Base-by-base conservation (phyloP, 2,888 invertebrate genomes). In the Chloroclysta siterata region DNA sequence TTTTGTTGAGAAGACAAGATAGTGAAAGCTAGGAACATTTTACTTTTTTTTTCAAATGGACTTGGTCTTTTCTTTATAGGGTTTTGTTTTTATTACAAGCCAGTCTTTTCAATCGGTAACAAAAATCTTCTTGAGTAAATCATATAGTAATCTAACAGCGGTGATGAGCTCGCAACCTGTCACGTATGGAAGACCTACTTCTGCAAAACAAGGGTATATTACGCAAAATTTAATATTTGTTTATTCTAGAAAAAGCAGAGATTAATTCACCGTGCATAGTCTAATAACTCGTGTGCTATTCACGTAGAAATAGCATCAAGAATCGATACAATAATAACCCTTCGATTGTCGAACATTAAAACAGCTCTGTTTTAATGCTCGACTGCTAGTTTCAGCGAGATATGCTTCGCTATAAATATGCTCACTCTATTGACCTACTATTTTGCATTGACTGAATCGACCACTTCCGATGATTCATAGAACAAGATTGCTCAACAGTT, bases 391-490 rank as follows among this genome's bases (percentile, higher is more conserved):
- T 59, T 33, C 14, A 36, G 61, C 55, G 46, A n/a, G n/a, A 52
- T 56, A 47, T 15, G 29, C 41, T 52, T 17, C 10, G 52, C 47
- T 61, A 41, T 56, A 62, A 52, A 52, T 52, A 42, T 60, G 57
- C 50, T 48, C 57, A 60, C 55, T 59, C 51, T 48, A 53, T 28
- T 60, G 52, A 62, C 60, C 59, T 58, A 60, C 48, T 54, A 58
- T 39, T 53, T 63, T 54, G 51, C 65, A 68, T 63, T 46, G 53
- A 50, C 15, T 57, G 46, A 60, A 60, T 60, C 57, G 60, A 53
- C 56, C 53, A 57, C 60, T 55, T 65, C 61, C 61, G 36, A 14
- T 36, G 42, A 51, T 36, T 62, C 53, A 57, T 51, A 28, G 28
- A 60, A 22, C 17, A 11, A 52, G 14, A 33, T 29, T 36, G 14